These are phyloP conservation scores for Peromyscus melanophrys DNA, from an alignment of 2,797 vertebrate species.

Conservation along the genomic window DNA sequence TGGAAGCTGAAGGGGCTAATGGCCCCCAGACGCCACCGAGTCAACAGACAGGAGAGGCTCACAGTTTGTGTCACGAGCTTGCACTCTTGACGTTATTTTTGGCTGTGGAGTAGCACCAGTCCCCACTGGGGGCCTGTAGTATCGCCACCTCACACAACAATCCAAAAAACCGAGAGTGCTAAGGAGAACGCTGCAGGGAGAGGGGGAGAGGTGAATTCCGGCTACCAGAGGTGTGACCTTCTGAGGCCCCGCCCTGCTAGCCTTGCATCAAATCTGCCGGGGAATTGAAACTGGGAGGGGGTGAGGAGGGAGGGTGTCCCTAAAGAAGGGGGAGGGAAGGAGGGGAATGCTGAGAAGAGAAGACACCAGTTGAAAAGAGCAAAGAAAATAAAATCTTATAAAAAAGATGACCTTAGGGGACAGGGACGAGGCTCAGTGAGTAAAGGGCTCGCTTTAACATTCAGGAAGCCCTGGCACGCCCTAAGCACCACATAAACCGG, in stretches of 20 bases:
- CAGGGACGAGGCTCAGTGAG: neutral
- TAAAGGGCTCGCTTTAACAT: neutral
- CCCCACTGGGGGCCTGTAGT: slow-evolving; percentile 65
- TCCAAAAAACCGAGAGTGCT: neutral
- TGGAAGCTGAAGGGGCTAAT: slow-evolving; percentile 57
- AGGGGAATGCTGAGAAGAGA: neutral
- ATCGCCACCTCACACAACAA: slow-evolving; percentile 69
- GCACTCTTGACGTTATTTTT: slow-evolving; percentile 69
- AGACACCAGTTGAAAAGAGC: neutral
- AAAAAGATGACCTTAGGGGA: neutral
- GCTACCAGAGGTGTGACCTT: slow-evolving; percentile 45
- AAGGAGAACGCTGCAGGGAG: slow-evolving; percentile 9
- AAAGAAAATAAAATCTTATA: slow-evolving; percentile 53
- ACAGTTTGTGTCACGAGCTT: slow-evolving; percentile 72
- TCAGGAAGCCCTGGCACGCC: neutral
- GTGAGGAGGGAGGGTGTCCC: neutral
- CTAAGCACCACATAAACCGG: neutral
- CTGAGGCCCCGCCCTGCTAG: slow-evolving; percentile 23
- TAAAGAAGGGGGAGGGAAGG: slow-evolving; percentile 13
- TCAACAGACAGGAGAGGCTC: slow-evolving; percentile 46
- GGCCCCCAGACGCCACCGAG: neutral
- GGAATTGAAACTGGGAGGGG: slow-evolving; percentile 54
- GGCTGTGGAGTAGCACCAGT: slow-evolving; percentile 68
- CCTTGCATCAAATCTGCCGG: slow-evolving; percentile 26
- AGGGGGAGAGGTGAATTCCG: neutral